Conservation (phyloP, 2,113 vertebrate genomes). For the human region GRCh38 chr15:101621001-101621500, state of each 20-base stretch:
- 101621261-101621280: constrained; percentile 10
- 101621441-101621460: constrained; percentile 1
- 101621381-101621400: neutral
- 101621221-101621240: neutral
- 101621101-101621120: neutral
- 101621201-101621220: neutral
- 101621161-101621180: neutral
- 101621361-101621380: neutral
- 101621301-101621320: neutral
- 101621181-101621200: neutral
- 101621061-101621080: neutral
- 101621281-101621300: neutral
- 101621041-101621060: neutral
- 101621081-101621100: neutral
- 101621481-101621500: neutral
- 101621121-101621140: neutral
- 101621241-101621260: neutral
- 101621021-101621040: neutral
- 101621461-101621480: neutral
- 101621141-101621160: neutral
- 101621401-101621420: neutral
- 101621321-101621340: neutral
- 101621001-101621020: neutral
- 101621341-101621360: neutral
- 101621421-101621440: constrained; percentile 37